Conservation (phyloP, 2,113 vertebrate species). For the Dipodomys spectabilis region DNA sequence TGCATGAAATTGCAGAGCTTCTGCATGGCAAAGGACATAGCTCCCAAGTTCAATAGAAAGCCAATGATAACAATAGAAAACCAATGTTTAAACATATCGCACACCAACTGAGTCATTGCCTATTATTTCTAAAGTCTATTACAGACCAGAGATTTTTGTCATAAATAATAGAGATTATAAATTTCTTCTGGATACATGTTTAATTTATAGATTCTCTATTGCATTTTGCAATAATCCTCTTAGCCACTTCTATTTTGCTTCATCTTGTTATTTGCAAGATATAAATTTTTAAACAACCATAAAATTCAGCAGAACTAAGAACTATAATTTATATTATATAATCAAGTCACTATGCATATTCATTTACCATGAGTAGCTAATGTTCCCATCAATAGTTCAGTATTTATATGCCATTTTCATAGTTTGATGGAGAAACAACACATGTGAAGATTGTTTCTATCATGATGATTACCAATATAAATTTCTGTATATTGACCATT, state of each 20-base stretch:
- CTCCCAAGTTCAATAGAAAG: no score
- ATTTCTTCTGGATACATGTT: slow-evolving; percentile 29
- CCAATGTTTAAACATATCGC: not conserved
- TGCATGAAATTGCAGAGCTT: no score
- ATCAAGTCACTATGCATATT: not conserved
- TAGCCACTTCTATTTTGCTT: not conserved
- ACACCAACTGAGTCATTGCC: not conserved
- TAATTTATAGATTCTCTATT: slow-evolving; percentile 12
- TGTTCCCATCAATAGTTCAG: slow-evolving; percentile 15
- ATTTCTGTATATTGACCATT: slow-evolving; percentile 1
- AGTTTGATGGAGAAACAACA: not conserved
- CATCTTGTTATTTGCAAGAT: not conserved
- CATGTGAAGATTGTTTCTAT: not conserved
- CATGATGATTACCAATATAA: not conserved
- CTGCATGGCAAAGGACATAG: no score
- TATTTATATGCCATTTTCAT: not conserved
- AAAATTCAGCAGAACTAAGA: not conserved
- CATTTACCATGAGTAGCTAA: not conserved
- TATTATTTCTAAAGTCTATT: not conserved
- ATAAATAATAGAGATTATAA: not conserved
- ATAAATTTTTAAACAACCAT: not conserved
- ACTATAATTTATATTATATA: not conserved
- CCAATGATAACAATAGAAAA: no score
- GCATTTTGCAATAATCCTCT: not conserved
- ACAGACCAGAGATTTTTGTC: not conserved